Evolutionary conservation across 1,140 invertebrate species (phyloP), one percentile per base, ranked within the genome.

Genomic region (Drosophila punjabiensis): DNA sequence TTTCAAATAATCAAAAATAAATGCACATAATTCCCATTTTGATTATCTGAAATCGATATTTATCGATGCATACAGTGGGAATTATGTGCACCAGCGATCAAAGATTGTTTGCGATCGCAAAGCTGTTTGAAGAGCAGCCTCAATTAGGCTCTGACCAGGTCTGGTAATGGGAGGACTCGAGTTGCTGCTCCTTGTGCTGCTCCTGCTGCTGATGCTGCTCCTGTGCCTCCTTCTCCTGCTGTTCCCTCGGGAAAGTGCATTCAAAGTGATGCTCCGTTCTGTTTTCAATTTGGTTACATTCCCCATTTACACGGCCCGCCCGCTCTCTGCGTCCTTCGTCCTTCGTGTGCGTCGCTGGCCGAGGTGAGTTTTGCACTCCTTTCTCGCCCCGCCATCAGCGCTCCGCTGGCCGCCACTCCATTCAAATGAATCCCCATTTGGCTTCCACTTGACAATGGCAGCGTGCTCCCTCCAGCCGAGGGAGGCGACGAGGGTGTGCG

Each of bases 381-480:
- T 65, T 67, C 53, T 11, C 18, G 28, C 33, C 53, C 56, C 68
- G 55, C 52, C 61, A 28, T 67, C 50, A 39, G 43, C 32, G 24
- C n/a, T 28, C 56, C 39, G 37, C 35, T 18, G 39, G 52, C 80
- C 73, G 62, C 76, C 80, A 81, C 79, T 87, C 84, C 74, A 87
- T 87, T 87, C 84, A 87, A 87, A 87, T 87, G 84, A 82, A 83
- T 87, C 80, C 83, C 84, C 77, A 76, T 87, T 87, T 87, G 84
- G 84, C 84, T 87, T 80, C 76, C 84, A 87, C 80, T 87, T 87
- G 83, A 87, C 83, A 87, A 87, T 87, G 84, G 83, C 65, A 71
- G 64, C 68, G 68, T 69, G 39, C 68, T 52, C 63, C 48, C n/a
- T 33, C 35, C 53, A 56, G 33, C 4, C 4, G n/a, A n/a, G n/a